phyloP scores from a whole-genome alignment of 2,797 vertebrate genomes.

The Paedocypris micromegethes region DNA sequence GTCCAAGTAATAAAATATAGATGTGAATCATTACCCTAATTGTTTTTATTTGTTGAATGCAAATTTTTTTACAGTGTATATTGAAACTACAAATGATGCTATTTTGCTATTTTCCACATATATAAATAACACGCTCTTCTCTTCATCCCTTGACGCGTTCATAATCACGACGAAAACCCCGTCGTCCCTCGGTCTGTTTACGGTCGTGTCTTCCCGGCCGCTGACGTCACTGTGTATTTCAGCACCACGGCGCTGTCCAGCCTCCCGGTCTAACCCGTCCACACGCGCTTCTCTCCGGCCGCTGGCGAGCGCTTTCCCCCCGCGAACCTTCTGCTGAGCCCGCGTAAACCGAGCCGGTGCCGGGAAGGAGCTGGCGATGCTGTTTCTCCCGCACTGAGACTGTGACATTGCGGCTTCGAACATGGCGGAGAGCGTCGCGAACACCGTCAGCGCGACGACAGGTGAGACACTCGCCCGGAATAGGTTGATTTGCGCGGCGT shows the following conservation, averaged over 20 bases:
- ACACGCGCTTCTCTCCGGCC: neutral
- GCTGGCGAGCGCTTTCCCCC: neutral
- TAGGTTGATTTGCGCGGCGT: too few relatives aligned
- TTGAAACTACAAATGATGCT: too few relatives aligned
- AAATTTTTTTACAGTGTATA: too few relatives aligned
- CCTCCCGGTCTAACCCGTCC: neutral
- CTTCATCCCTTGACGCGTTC: too few relatives aligned
- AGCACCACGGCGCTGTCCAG: constrained; percentile 32
- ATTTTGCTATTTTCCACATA: too few relatives aligned
- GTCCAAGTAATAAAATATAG: too few relatives aligned
- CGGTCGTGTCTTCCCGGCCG: neutral
- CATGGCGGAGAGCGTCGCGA: constrained; percentile 62
- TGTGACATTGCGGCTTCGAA: constrained; percentile 44
- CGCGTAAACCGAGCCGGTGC: constrained; percentile 25
- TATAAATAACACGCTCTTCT: too few relatives aligned
- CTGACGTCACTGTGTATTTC: constrained; percentile 23
- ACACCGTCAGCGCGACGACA: constrained; percentile 48
- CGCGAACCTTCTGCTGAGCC: constrained; percentile 33
- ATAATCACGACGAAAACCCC: too few relatives aligned
- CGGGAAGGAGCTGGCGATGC: constrained; percentile 36
- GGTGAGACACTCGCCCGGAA: constrained; percentile 52
- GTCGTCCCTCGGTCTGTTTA: neutral
- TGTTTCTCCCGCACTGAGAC: constrained; percentile 32
- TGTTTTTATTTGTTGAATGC: too few relatives aligned
- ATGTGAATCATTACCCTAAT: too few relatives aligned